These are phyloP conservation scores for Tachuris rubrigastra DNA, from an alignment of 2,113 vertebrate species.

Conservation along the genomic window DNA sequence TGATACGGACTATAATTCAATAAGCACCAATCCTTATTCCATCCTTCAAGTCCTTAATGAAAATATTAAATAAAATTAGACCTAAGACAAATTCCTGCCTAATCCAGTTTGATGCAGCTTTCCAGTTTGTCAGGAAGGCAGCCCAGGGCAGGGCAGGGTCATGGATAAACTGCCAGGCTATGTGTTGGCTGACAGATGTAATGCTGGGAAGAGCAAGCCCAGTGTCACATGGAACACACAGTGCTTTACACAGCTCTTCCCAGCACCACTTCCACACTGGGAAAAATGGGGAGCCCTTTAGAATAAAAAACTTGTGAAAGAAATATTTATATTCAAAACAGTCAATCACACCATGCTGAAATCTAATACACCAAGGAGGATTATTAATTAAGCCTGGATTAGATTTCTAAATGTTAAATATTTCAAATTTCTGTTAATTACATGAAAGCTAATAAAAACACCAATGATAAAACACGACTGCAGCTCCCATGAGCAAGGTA, in stretches of 20 bases:
- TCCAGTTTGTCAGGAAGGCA: not conserved
- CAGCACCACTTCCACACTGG: not conserved
- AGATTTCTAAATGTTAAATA: not conserved
- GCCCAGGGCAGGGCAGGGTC: not conserved
- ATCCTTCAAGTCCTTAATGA: constrained; percentile 32
- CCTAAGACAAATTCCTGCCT: not conserved
- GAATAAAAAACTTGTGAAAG: not conserved
- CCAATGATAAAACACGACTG: not conserved
- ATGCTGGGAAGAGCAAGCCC: not conserved
- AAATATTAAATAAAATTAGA: constrained; percentile 37
- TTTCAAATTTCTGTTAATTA: not conserved
- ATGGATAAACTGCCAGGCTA: not conserved
- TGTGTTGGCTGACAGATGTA: not conserved
- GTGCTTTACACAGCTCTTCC: not conserved
- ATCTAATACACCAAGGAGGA: not conserved
- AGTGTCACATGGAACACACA: not conserved
- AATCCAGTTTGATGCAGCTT: not conserved
- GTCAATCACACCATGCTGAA: not conserved
- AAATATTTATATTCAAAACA: not conserved
- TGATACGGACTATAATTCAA: not conserved
- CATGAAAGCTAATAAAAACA: not conserved
- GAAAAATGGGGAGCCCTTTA: not conserved
- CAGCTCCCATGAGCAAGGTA: not conserved
- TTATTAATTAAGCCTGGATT: not conserved
- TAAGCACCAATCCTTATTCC: constrained; percentile 6